Evolutionary conservation across 2,888 invertebrate genomes (phyloP), one percentile per base, ranked within the genome.

Genomic region (Busseola fusca): DNA sequence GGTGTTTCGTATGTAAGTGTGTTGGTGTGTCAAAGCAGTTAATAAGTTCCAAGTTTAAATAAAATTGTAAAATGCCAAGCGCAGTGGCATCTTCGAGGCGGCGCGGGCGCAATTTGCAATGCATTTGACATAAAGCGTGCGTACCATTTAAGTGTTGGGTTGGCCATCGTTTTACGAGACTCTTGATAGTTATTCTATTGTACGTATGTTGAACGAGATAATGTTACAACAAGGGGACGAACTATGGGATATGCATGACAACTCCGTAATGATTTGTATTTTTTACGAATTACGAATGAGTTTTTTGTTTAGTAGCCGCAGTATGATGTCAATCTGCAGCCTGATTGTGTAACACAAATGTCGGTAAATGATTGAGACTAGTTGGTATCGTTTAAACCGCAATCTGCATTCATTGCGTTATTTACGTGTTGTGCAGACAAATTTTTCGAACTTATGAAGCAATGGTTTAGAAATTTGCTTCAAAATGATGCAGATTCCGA

Each of bases 181-280:
- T 84, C 87, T 90, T 91, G 85, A 91, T 92, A 90, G 90, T 90
- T 92, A 91, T 90, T 91, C 91, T 88, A 93, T 92, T 93, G 92
- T 34, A 34, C 2, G 34, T 94, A 90, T 86, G 86, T 84, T 88
- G 87, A 87, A 88, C 84, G 82, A 91, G 88, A 92, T 93, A 89
- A 90, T 88, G 89, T 91, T 91, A 87, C 88, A 78, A 63, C 68
- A 48, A 83, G 74, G 91, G 89, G 85, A 81, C 87, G 92, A 74
- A 92, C 83, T 88, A 60, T 73, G 50, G 45, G 30, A 50, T 27
- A 74, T 57, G 64, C 64, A 66, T 65, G 69, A 70, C 34, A 30
- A 56, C 42, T 54, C 69, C 27, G 25, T 21, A 50, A 50, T 34
- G 5, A 25, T 50, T 57, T 60, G 14, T 60, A 54, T 57, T 40